Percentiles rank a stretch among this genome's conserved stretches.
phyloP scores from a whole-genome alignment of 2,797 vertebrate species.

The Mallotus villosus region DNA sequence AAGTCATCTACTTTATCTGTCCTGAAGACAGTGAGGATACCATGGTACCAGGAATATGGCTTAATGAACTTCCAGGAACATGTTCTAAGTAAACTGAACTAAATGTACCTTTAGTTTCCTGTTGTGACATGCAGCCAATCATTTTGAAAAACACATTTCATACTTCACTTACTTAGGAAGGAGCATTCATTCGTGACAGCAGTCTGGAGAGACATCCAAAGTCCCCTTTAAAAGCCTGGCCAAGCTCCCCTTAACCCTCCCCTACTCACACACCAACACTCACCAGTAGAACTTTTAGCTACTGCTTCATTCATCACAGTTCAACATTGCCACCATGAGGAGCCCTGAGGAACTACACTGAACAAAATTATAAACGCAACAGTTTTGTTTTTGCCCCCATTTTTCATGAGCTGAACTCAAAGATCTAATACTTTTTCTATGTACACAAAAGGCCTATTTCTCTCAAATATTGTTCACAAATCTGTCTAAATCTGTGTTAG shows the following conservation, averaged over 20 bases:
- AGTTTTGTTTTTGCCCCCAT: too few species aligned
- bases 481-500: too few species aligned
- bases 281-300: not conserved
- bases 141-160: not conserved
- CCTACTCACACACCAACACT: not conserved
- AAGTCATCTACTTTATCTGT: conserved; percentile 16
- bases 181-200: not conserved
- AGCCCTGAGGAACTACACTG: not conserved
- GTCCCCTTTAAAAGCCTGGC: not conserved
- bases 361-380: too few species aligned
- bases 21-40: not conserved
- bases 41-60: not conserved
- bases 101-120: not conserved
- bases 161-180: not conserved
- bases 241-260: not conserved
- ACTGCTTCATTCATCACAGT: not conserved
- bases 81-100: not conserved
- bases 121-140: not conserved
- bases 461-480: too few species aligned
- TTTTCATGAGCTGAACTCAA: too few species aligned
- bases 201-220: not conserved
- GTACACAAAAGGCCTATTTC: too few species aligned
- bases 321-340: conserved; percentile 53
- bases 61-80: not conserved
- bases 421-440: too few species aligned